Evolutionary conservation across 2,113 vertebrate species (phyloP).

Genomic region (Pollachius pollachius): DNA sequence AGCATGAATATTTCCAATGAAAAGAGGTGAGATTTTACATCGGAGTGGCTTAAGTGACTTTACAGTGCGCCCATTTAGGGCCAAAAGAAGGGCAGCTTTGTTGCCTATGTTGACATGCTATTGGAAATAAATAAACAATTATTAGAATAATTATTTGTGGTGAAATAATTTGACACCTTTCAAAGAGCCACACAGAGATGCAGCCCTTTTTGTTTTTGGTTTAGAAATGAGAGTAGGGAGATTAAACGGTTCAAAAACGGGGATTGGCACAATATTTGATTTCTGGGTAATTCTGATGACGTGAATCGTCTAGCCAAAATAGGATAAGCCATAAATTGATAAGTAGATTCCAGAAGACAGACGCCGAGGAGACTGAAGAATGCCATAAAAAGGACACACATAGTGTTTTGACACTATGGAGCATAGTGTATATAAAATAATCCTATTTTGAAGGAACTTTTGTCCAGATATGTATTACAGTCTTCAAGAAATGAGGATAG

Average conservation of each 20-base stretch:
- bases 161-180: conserved; percentile 26
- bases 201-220: conserved; percentile 7
- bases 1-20: conserved; percentile 51
- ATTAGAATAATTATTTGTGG: conserved; percentile 57
- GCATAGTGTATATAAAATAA: too few species aligned
- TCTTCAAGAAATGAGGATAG: too few species aligned
- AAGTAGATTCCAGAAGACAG: too few species aligned
- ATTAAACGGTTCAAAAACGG: neutral
- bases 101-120: conserved; percentile 64
- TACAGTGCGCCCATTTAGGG: conserved; percentile 68
- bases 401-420: too few species aligned
- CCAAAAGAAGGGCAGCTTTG: conserved; percentile 66
- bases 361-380: too few species aligned
- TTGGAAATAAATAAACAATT: conserved; percentile 75
- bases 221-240: neutral
- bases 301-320: too few species aligned
- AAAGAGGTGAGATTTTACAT: conserved; percentile 71
- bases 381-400: too few species aligned
- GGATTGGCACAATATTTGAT: too few species aligned
- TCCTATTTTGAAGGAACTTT: too few species aligned
- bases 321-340: too few species aligned
- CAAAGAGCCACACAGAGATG: conserved; percentile 7
- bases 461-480: too few species aligned
- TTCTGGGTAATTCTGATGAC: too few species aligned
- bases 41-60: conserved; percentile 62